phyloP scores from a whole-genome alignment of 92 coral and sea anemone genomes.

The Galaxea fascicularis region DNA sequence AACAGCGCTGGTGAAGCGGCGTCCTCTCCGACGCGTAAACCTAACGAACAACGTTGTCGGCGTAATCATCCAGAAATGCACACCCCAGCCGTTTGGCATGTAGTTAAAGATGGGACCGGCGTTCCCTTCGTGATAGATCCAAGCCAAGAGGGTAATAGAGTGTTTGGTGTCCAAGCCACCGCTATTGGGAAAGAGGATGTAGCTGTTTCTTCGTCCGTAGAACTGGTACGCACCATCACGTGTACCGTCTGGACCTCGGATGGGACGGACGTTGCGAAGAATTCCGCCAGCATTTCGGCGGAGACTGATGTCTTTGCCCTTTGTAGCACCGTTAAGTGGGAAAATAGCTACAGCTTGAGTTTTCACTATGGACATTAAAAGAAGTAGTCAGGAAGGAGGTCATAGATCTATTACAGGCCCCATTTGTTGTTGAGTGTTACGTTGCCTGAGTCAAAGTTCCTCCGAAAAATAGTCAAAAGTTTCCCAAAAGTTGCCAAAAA shows the following conservation, averaged over 20 bases:
- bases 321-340: slow-evolving; percentile 54
- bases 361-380: slow-evolving; percentile 20
- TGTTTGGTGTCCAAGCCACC: slow-evolving; percentile 67
- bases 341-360: slow-evolving; percentile 65
- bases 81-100: slow-evolving; percentile 67
- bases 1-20: slow-evolving; percentile 26
- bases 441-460: no score
- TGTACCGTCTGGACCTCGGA: slow-evolving; percentile 62
- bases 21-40: slow-evolving; percentile 51
- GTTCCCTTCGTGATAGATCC: slow-evolving; percentile 70
- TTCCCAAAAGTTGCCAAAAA: no score
- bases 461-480: no score
- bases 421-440: no score
- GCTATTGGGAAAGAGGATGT: slow-evolving; percentile 54
- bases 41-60: slow-evolving; percentile 56
- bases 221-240: slow-evolving; percentile 70
- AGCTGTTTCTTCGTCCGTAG: slow-evolving; percentile 58
- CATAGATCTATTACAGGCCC: no score
- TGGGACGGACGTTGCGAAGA: slow-evolving; percentile 54
- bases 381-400: no score
- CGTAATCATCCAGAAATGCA: slow-evolving; percentile 61
- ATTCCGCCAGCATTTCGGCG: slow-evolving; percentile 47
- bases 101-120: slow-evolving; percentile 76
- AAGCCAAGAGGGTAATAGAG: slow-evolving; percentile 79
- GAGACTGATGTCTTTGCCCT: slow-evolving; percentile 60